Base-by-base conservation (phyloP, 2,888 invertebrate species). In the Melanostoma mellinum region DNA sequence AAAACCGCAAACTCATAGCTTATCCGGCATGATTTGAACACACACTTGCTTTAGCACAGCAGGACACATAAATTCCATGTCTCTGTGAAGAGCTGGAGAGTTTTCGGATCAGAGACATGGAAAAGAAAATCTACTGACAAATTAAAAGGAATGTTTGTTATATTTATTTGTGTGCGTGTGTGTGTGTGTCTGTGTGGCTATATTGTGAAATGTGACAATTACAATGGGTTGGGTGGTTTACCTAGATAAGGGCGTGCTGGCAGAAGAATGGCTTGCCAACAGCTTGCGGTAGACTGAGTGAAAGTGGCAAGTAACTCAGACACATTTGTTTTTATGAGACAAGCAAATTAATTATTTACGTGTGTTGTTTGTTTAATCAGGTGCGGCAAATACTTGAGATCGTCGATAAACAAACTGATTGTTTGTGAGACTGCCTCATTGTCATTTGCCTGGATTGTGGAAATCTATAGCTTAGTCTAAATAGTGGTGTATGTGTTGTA, bases 291-390 rank as follows among this genome's bases (percentile, higher is more conserved):
- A 35, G 38, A 36, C 35, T 35, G 48, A 36, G 33, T 30, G 4
- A 55, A 67, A 55, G 50, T 80, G 79, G 56, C 44, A 61, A 79
- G 42, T 38, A 48, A 42, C 35, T 48, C 53, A 60, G 44, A 32
- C 32, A 72, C 33, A 42, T 65, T 40, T 52, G 33, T 60, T 61
- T 36, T 61, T 60, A 61, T 52, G 68, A 63, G 55, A 52, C n/a
- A 42, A 63, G 68, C 46, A 52, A 75, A 80, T 75, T 69, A 75
- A 80, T 60, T 73, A 78, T 78, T 78, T 67, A 73, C 60, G 71
- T 63, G 63, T 63, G 48, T 50, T 63, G 63, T 63, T 63, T 63
- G 61, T 9, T 63, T 46, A 63, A 63, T 63, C 61, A 63, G 61
- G 61, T 63, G 63, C 40, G 63, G 63, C 50, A 50, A 63, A 63